Evolutionary conservation across 2,888 invertebrate genomes (phyloP), one percentile per base, ranked within the genome.

Genomic region (Bugulina stolonifera): DNA sequence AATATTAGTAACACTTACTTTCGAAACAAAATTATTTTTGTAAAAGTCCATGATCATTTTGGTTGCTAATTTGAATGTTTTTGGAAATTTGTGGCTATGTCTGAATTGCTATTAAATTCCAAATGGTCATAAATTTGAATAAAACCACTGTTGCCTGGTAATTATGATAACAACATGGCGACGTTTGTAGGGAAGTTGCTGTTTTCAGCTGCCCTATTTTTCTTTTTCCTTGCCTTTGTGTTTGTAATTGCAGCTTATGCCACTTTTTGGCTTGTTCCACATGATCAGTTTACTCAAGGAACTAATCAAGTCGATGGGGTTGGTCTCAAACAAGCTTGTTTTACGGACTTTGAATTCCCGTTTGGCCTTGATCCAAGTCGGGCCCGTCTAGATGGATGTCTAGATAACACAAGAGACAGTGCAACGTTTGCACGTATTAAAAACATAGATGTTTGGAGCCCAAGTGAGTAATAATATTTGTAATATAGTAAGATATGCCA

Each of bases 381-480:
- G 5, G 5, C 10, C 14, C 5, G 32, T 29, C 2, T 27, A 10
- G 32, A 64, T 32, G 64, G 64, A 32, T 64, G 64, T n/a, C 32
- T 29, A 29, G 32, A 34, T 32, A 64, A 64, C 27, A 64, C 64
- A 27, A 64, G 64, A 32, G 27, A 64, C 27, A 64, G 64, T 64
- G 32, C 64, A 25, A 34, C 27, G 64, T 64, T 64, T 32, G 27
- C 64, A 29, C 27, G 25, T 29, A 64, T 64, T 29, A 43, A 43
- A 18, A 27, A 25, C 32, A 14, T 32, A 29, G 29, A 64, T 64
- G 64, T 34, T 14, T 64, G 64, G 64, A 64, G 64, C 27, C 64
- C 64, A 64, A 2, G 64, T 64, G n/a, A 64, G 64, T 32, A 64
- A 43, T n/a, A n/a, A n/a, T n/a, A n/a, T n/a, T n/a, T n/a, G n/a